Base-by-base conservation (phyloP, 2,113 vertebrate genomes). In the Oreocharis arfaki region DNA sequence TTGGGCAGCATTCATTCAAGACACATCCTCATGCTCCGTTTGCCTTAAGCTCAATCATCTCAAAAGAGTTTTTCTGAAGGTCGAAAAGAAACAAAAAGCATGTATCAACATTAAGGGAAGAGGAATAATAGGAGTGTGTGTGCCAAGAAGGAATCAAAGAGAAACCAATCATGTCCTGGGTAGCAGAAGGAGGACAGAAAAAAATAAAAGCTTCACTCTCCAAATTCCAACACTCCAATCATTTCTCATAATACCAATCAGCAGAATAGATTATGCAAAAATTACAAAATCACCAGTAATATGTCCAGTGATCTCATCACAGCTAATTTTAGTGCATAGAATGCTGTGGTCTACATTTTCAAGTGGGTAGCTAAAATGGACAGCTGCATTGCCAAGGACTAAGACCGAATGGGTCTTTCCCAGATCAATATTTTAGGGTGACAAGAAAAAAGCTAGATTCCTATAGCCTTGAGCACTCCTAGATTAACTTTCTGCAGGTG, bases 51-150 rank as follows among this genome's bases (percentile, higher is more conserved):
- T 95, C 84, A 87, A 55, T 95, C 81, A 95, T 60, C 39, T 90
- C 86, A 50, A 84, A 85, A 74, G 75, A 91, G 30, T 42, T 68
- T 68, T 89, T 85, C 89, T 96, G 91, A 97, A 96, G 88, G 90
- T 96, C 88, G 95, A 49, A 60, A 94, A 84, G 74, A 92, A 87
- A 92, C 63, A 84, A 87, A 96, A 94, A 87, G 64, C 68, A 88
- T 92, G 55, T 68, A 95, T 86, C 65, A 87, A 56, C 84, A 79
- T 81, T 92, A 96, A 95, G 33, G 56, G 44, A 89, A 90, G 55
- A 55, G 42, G 65, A 91, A 80, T 84, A 76, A 77, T 64, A 41
- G 65, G 74, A 85, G n/a, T 30, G 41, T 23, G 16, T n/a, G 39
- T 78, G 88, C 79, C 90, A 94, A 89, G 79, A 96, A 87, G 44